Conservation (phyloP, 2,888 invertebrate species). For the Scaptomyza reducta region DNA sequence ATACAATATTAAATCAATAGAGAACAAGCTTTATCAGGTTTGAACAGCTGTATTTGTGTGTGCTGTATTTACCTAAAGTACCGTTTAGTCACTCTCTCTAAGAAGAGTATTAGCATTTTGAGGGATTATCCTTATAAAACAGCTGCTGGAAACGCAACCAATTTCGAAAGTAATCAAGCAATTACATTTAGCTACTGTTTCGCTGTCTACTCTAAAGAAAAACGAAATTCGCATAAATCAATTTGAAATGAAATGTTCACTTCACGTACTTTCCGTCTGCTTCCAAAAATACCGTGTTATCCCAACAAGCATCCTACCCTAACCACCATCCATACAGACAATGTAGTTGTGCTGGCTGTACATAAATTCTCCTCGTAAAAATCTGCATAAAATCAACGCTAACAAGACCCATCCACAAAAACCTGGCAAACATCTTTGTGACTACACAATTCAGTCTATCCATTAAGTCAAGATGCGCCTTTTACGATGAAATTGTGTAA, state of each 20-base stretch:
- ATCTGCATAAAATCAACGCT: conserved; percentile 81
- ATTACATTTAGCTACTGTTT: conserved; percentile 18
- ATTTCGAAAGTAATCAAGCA: conserved; percentile 67
- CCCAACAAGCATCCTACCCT: background rate
- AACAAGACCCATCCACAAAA: conserved; percentile 62
- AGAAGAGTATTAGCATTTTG: background rate
- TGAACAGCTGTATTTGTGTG: conserved; percentile 26
- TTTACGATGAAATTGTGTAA: conserved; percentile 30
- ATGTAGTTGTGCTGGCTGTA: conserved; percentile 66
- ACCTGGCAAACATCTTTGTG: conserved; percentile 63
- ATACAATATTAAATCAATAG: conserved; percentile 34
- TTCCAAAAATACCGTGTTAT: background rate
- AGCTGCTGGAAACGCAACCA: conserved; percentile 27
- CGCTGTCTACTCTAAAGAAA: conserved; percentile 8
- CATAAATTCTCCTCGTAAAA: conserved; percentile 72
- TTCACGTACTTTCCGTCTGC: conserved; percentile 58
- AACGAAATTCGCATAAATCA: conserved; percentile 67
- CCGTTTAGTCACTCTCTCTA: background rate
- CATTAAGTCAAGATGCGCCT: conserved; percentile 37
- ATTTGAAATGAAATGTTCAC: conserved; percentile 78
- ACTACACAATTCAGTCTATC: conserved; percentile 43
- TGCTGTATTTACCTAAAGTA: conserved; percentile 11
- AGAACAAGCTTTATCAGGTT: conserved; percentile 44
- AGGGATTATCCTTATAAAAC: conserved; percentile 28
- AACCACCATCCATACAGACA: conserved; percentile 34